Conservation (phyloP, 2,888 invertebrate genomes). For the Macrophya annulata region DNA sequence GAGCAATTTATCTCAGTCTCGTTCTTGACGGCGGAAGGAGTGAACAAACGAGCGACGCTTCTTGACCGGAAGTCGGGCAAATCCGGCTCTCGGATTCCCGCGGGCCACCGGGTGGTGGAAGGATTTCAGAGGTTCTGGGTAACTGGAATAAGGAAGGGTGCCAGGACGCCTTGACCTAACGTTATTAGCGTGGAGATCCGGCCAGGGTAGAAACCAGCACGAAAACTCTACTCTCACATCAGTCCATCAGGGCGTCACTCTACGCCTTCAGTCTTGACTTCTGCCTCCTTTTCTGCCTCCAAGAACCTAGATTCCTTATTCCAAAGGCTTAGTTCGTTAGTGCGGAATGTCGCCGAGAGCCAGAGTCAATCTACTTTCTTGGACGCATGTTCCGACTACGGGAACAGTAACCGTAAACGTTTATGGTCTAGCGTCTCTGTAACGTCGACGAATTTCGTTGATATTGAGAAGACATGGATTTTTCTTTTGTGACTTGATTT, state of each 20-base stretch:
- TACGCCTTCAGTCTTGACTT: not conserved
- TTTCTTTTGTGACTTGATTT: not conserved
- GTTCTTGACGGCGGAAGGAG: not conserved
- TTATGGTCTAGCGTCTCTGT: constrained; percentile 10
- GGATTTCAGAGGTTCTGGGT: constrained; percentile 15
- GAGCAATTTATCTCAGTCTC: constrained; percentile 18
- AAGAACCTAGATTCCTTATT: constrained; percentile 37
- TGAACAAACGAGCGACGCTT: constrained; percentile 38
- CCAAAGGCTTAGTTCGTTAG: constrained; percentile 50
- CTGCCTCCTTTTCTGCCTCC: not conserved
- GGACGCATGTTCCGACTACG: constrained; percentile 41
- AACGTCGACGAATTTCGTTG: not conserved
- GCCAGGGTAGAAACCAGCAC: not conserved
- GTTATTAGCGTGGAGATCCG: constrained; percentile 41
- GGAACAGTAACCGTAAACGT: constrained; percentile 50
- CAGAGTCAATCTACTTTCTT: constrained; percentile 51
- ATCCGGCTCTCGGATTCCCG: constrained; percentile 31
- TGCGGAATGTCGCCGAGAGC: constrained; percentile 45
- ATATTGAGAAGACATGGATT: constrained; percentile 33
- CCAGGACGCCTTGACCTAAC: constrained; percentile 20
- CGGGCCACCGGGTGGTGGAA: constrained; percentile 15
- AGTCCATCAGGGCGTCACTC: constrained; percentile 21
- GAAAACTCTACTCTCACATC: constrained; percentile 30
- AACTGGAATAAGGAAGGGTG: not conserved
- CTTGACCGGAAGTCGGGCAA: constrained; percentile 33